Conservation (phyloP, 2,113 vertebrate species). For the Trichechus manatus region DNA sequence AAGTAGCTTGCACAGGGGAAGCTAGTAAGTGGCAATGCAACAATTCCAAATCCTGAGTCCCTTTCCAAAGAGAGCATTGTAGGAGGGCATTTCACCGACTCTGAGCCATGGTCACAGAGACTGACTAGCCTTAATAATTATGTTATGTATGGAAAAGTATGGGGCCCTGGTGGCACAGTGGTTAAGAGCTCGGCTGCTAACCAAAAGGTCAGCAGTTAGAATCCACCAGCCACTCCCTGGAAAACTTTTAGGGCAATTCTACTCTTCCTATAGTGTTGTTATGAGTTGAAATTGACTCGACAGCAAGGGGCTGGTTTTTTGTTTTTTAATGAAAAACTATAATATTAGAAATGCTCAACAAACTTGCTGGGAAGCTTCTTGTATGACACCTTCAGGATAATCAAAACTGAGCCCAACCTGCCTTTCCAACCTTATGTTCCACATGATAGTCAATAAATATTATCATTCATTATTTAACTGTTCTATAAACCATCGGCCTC, state of each 20-base stretch:
- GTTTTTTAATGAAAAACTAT: background rate
- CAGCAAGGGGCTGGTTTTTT: too few species aligned
- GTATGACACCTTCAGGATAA: background rate
- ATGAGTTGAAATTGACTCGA: too few species aligned
- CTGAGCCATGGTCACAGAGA: background rate
- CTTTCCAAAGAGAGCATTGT: background rate
- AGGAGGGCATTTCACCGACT: background rate
- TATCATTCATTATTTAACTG: background rate
- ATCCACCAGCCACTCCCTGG: too few species aligned
- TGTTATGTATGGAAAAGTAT: background rate
- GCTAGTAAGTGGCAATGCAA: background rate
- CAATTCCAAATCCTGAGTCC: background rate
- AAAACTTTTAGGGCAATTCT: too few species aligned
- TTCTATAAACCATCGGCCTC: background rate
- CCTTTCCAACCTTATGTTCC: background rate
- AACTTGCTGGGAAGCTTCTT: background rate
- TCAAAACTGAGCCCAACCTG: background rate
- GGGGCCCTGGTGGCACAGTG: too few species aligned
- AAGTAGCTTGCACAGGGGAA: background rate
- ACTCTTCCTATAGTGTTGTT: too few species aligned
- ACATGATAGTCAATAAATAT: background rate
- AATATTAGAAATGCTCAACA: background rate
- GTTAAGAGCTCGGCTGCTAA: too few species aligned
- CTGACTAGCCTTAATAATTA: background rate
- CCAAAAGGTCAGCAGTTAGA: too few species aligned